Conservation (phyloP, 2,888 invertebrate genomes). For the Oscheius myriophilus region DNA sequence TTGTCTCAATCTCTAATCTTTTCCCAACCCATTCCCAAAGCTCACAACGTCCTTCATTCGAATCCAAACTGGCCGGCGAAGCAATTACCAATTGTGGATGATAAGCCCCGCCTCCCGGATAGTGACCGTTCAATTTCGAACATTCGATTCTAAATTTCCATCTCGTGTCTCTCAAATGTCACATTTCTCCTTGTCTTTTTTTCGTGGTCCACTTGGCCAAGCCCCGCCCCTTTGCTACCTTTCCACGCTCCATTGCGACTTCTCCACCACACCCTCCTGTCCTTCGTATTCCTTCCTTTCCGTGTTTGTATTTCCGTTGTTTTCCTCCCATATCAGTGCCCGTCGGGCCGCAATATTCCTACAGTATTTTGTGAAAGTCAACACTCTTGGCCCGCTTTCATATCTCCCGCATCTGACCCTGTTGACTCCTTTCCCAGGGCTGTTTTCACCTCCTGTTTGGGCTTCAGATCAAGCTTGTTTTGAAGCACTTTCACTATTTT, state of each 20-base stretch:
- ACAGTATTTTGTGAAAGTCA: no score
- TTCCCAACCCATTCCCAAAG: slow-evolving; percentile 6
- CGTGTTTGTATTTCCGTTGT: no score
- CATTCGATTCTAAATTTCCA: no score
- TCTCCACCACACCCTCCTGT: neutral
- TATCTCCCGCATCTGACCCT: no score
- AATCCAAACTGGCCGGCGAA: no score
- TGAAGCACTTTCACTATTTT: neutral
- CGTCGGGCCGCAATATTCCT: no score
- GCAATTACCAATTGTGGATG: neutral
- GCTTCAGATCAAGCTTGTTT: neutral
- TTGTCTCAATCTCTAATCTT: neutral
- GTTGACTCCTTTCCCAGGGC: neutral
- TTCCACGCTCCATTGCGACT: neutral
- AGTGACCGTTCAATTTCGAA: neutral
- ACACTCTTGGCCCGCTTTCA: no score
- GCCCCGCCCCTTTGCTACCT: slow-evolving; percentile 1
- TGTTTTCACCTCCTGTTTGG: no score
- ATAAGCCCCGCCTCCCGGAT: neutral
- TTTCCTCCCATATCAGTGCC: no score
- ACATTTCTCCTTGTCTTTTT: neutral
- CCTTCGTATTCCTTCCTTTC: slow-evolving; percentile 20
- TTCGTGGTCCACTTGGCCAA: neutral
- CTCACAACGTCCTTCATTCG: slow-evolving; percentile 7
- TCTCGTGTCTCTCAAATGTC: no score